Evolutionary conservation across 2,113 vertebrate genomes (phyloP), one percentile per base, ranked within the genome.

Genomic region (Pseudopipra pipra): DNA sequence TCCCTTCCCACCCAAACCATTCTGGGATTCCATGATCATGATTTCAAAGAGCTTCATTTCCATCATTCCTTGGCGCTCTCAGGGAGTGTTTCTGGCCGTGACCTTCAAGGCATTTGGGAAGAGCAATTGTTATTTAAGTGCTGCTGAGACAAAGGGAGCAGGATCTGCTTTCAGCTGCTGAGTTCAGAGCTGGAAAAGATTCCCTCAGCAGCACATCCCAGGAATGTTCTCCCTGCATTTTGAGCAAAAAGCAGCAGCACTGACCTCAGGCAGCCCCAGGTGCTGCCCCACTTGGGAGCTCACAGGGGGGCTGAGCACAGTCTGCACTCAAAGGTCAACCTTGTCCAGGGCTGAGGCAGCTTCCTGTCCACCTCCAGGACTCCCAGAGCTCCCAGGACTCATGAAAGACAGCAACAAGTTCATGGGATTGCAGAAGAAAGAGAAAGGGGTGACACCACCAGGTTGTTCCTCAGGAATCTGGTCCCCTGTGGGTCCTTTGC

Each of bases 1-100:
- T 27, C 25, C 17, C 12, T 72, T 19, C 4, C 35, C 14, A 27
- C 21, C 21, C 67, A 72, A 65, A 25, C 24, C 24, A 11, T 13
- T 1, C 55, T 28, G 73, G 10, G 8, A 35, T 30, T 52, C 74
- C 61, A 41, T n/a, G 56, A 6, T 11, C 5, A 2, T 12, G 16
- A 3, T 66, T 80, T 58, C 27, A 37, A 62, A 67, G 14, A 70
- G 11, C 30, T 22, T 30, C 8, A 8, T 54, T 65, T 37, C 68
- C n/a, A 8, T 17, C 46, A 49, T 10, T 68, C 43, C 62, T 44
- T 15, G 54, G 15, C 67, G 16, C 41, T 67, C 59, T 35, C 19
- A 4, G 9, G 31, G 37, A 27, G 13, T 2, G 6, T 8, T 54
- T 47, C 31, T 56, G n/a, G 27, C 46, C 0, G 0, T 6, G 56